phyloP scores from a whole-genome alignment of 2,797 vertebrate genomes.

The Cryptoblepharus egeriae region DNA sequence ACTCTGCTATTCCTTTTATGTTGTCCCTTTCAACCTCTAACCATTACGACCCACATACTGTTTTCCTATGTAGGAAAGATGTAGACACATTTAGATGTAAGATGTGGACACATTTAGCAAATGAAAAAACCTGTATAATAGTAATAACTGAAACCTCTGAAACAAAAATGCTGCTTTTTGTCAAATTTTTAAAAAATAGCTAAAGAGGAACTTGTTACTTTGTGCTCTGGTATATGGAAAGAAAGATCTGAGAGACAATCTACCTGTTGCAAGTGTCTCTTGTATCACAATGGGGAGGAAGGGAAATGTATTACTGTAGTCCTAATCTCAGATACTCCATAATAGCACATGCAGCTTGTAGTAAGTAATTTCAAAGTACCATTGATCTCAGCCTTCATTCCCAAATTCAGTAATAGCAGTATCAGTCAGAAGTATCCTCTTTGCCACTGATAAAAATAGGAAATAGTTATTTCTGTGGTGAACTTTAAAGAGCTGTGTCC shows the following conservation, averaged over 20 bases:
- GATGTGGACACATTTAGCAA: background rate
- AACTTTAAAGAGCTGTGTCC: background rate
- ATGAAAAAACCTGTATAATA: background rate
- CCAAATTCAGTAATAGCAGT: background rate
- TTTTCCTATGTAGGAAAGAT: slow-evolving; percentile 4
- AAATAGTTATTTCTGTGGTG: slow-evolving; percentile 1
- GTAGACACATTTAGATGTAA: background rate
- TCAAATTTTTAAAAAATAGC: background rate
- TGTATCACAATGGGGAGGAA: background rate
- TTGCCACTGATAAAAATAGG: rapidly evolving
- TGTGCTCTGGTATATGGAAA: background rate
- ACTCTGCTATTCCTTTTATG: no score
- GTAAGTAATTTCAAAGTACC: background rate
- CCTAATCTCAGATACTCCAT: background rate
- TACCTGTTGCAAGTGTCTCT: background rate
- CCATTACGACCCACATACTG: no score
- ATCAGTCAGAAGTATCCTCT: background rate
- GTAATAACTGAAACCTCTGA: background rate
- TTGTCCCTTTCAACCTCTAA: no score
- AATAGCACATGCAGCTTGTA: background rate
- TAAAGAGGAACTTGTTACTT: background rate
- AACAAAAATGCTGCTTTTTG: background rate
- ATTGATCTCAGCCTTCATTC: slow-evolving; percentile 6
- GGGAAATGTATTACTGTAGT: background rate
- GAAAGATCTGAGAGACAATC: background rate